Evolutionary conservation across 53 echinoderm and acorn worm genomes (phyloP).

Genomic region (Zoroaster sp.): DNA sequence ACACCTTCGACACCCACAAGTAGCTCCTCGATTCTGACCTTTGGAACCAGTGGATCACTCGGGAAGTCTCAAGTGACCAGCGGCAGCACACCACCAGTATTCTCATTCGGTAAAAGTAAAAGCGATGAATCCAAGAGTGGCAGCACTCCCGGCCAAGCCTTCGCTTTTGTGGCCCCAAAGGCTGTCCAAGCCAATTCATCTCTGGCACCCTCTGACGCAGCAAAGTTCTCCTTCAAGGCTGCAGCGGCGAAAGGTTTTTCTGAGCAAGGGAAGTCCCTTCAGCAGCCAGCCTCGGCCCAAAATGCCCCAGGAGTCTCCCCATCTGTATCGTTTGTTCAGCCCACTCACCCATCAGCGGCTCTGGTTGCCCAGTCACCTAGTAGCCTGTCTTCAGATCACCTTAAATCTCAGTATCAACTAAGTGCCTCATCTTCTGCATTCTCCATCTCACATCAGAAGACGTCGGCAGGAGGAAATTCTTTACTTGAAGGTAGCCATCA

Average conservation of each 20-base stretch:
- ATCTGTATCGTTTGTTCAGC: background rate
- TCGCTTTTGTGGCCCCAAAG: background rate
- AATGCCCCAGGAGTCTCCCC: constrained; percentile 13
- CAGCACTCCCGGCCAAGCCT: background rate
- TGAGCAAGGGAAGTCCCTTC: background rate
- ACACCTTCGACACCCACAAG: background rate
- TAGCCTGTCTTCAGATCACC: background rate
- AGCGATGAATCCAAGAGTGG: background rate
- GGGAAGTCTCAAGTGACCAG: background rate
- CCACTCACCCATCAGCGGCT: background rate
- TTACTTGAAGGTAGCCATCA: background rate
- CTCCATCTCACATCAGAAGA: background rate
- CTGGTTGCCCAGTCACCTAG: background rate
- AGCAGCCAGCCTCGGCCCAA: background rate
- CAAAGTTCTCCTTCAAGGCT: background rate
- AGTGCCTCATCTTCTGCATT: constrained; percentile 28
- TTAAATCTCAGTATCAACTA: background rate
- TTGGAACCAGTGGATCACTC: background rate
- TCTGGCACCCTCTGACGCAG: no score
- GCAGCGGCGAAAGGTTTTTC: background rate
- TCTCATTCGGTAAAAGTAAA: background rate
- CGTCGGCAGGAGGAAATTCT: background rate
- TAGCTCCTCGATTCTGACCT: background rate
- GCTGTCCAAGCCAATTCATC: background rate
- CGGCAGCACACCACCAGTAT: background rate